Base-by-base conservation (phyloP, 2,113 vertebrate genomes). In the Actenoides lindsayi region DNA sequence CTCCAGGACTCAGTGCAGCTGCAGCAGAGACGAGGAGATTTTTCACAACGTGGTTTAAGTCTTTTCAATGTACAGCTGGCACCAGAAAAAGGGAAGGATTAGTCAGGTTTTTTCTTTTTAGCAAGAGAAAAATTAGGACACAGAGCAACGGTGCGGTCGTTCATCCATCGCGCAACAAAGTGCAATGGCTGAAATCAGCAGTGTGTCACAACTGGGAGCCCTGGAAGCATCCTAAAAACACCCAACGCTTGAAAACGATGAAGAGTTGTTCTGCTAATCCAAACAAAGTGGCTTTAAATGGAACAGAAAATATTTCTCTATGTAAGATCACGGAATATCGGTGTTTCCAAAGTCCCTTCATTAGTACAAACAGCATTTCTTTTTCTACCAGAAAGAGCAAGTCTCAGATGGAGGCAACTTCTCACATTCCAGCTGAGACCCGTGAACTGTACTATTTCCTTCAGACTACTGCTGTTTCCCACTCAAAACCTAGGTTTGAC, bases 21-120 rank as follows among this genome's bases (percentile, higher is more conserved):
- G 96, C 81, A 79, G 77, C 77, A 76, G 18, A 87, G 65, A 96
- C 17, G 35, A 64, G 56, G 64, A 82, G 13, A 57, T 82, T 71
- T 96, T 93, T 82, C 93, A 87, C 73, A 92, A 79, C 74, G 20
- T 14, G 30, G 30, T 73, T 82, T 13, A 84, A 93, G 48, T 65
- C 94, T 84, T 95, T 96, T 96, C 87, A 95, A 28, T 8, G 6
- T 87, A 96, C 95, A 96, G 96, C 94, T 97, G 95, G 53, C 33
- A 4, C 51, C 60, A 94, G 78, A 87, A 91, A 95, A 95, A 96
- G 48, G 53, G 81, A 90, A 74, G 59, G 80, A 93, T 94, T 89
- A 86, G 94, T 93, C 79, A 89, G 77, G 11, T 78, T 60, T 94
- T 71, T 93, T 60, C 83, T 73, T 95, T 89, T 71, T 11, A 35